phyloP scores from a whole-genome alignment of 2,797 vertebrate genomes.

The Phrynocephalus vlangalii region DNA sequence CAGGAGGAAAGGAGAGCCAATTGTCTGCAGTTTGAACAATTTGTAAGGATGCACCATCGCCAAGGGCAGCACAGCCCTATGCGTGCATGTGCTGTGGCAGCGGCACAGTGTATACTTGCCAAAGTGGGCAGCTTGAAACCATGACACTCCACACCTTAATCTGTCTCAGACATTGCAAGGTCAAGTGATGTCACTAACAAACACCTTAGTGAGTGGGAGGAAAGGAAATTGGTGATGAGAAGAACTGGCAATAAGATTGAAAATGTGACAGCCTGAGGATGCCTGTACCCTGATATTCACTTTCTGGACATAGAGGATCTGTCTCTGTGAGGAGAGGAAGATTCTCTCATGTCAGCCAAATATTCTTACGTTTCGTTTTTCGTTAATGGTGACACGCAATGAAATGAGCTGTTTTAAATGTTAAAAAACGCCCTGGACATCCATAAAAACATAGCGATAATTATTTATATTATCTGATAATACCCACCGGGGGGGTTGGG shows the following conservation, averaged over 20 bases:
- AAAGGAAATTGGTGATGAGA: neutral
- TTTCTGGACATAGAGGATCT: too few relatives aligned
- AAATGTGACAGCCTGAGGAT: too few relatives aligned
- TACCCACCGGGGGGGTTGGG: too few relatives aligned
- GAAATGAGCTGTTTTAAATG: too few relatives aligned
- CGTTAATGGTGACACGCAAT: too few relatives aligned
- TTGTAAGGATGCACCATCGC: neutral
- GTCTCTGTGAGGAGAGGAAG: too few relatives aligned
- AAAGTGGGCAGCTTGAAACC: neutral
- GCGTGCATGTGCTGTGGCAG: neutral
- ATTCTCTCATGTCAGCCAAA: too few relatives aligned
- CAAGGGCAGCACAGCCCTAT: neutral
- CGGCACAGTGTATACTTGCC: neutral
- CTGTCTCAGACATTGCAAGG: neutral
- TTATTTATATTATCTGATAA: too few relatives aligned
- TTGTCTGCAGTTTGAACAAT: constrained; percentile 40
- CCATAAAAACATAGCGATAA: too few relatives aligned
- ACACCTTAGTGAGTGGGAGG: neutral
- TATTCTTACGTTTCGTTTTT: too few relatives aligned
- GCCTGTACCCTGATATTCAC: too few relatives aligned
- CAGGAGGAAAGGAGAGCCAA: neutral
- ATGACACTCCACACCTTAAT: neutral
- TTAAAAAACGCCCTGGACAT: too few relatives aligned
- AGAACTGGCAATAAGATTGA: neutral
- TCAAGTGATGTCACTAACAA: neutral